A percentile compares a stretch with the other conserved stretches of the same genome.
These are phyloP conservation scores for Pachliopta kotzebuea DNA, from an alignment of 2,888 invertebrate species.

Conservation along the genomic window DNA sequence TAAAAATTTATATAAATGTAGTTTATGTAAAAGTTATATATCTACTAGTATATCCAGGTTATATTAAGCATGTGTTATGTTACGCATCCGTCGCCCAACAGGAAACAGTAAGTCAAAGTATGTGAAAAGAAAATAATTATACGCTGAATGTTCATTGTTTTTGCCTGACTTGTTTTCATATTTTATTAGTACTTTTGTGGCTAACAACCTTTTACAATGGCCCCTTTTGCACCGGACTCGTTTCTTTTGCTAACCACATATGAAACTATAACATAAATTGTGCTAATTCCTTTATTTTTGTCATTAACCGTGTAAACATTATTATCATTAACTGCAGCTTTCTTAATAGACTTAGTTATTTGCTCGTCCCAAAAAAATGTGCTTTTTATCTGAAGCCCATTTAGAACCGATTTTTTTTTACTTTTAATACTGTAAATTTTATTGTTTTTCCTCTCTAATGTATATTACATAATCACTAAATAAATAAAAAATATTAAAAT, in stretches of 20 bases:
- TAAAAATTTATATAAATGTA: conserved; percentile 42
- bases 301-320: conserved; percentile 17
- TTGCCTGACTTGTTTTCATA: conserved; percentile 65
- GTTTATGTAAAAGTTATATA: conserved; percentile 42
- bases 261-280: conserved; percentile 23
- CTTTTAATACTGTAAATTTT: not conserved
- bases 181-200: conserved; percentile 70
- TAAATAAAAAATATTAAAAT: no score
- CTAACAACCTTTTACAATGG: conserved; percentile 58
- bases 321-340: conserved; percentile 10
- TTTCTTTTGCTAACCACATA: conserved; percentile 54
- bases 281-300: conserved; percentile 25
- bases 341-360: conserved; percentile 11
- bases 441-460: not conserved
- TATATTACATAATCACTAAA: not conserved
- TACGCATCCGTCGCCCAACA: conserved; percentile 81
- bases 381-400: conserved; percentile 19
- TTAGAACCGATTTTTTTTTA: not conserved
- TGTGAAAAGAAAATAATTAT: conserved; percentile 59
- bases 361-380: conserved; percentile 6
- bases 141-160: conserved; percentile 56
- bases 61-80: conserved; percentile 80
- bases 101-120: conserved; percentile 89
- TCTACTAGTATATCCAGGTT: conserved; percentile 59
- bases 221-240: conserved; percentile 55